Percentiles rank a stretch among this genome's conserved stretches.
Conservation (phyloP, 2,113 vertebrate species). For the Phyllostomus hastatus region DNA sequence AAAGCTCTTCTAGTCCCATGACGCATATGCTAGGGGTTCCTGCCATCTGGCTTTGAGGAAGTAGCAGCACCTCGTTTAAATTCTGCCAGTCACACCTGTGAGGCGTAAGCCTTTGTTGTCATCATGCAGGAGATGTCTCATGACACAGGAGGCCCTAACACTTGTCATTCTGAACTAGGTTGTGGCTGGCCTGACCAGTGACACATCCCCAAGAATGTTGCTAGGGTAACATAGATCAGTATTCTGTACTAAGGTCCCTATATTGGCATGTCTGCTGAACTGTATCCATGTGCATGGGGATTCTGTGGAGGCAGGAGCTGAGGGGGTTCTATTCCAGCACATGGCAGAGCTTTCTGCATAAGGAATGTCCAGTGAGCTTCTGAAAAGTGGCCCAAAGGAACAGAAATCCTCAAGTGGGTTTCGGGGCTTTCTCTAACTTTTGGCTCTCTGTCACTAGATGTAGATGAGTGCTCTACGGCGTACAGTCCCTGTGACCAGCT, state of each 20-base stretch:
- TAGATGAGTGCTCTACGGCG: slow-evolving; percentile 87
- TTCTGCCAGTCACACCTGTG: not conserved
- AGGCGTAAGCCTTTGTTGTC: not conserved
- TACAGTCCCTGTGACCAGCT: slow-evolving; percentile 86
- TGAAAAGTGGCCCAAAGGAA: not conserved
- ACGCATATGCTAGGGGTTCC: not conserved
- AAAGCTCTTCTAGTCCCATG: not conserved
- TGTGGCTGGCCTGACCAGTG: not conserved
- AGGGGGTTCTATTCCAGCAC: not conserved
- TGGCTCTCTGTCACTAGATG: slow-evolving; percentile 77
- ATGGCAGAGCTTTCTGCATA: not conserved
- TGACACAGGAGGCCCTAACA: not conserved
- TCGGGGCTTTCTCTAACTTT: not conserved
- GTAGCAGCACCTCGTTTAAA: not conserved
- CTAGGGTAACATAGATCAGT: not conserved
- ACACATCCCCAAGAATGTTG: not conserved
- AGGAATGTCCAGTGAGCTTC: not conserved
- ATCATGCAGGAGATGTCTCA: not conserved
- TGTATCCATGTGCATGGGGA: not conserved
- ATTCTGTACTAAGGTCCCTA: not conserved
- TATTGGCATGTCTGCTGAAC: not conserved
- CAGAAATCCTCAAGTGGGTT: not conserved
- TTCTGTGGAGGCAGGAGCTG: not conserved
- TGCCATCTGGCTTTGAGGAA: not conserved
- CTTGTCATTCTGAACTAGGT: not conserved